phyloP scores from a whole-genome alignment of 2,888 invertebrate species.

The Chrysopilus asiliformis region DNA sequence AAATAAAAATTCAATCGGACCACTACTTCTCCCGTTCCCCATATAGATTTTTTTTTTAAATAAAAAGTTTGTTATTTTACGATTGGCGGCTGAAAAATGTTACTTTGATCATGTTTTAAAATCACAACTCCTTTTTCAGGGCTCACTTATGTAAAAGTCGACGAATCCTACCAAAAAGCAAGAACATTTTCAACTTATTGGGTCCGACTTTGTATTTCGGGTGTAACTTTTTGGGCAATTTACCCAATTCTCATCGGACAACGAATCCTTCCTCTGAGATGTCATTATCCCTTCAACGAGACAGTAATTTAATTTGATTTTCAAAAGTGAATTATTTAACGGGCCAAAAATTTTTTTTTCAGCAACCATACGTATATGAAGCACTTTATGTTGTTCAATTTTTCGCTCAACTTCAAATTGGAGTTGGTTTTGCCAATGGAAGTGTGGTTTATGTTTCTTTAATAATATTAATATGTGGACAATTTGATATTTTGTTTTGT shows the following conservation, averaged over 20 bases:
- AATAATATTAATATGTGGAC: conserved; percentile 24
- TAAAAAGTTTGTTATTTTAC: no score
- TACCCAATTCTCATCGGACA: conserved; percentile 9
- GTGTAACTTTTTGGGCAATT: conserved; percentile 10
- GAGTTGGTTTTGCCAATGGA: conserved; percentile 17
- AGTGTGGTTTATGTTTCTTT: conserved; percentile 28
- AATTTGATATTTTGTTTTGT: conserved; percentile 26
- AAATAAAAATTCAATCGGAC: no score
- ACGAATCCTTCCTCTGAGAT: conserved; percentile 11
- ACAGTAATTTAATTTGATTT: conserved; percentile 19
- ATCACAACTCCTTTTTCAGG: conserved; percentile 7
- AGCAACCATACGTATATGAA: conserved; percentile 15
- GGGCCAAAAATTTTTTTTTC: not conserved
- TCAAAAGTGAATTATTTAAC: no score
- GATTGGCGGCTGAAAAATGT: no score
- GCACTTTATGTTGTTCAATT: conserved; percentile 20
- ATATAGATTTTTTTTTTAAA: no score
- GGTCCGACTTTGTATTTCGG: conserved; percentile 8
- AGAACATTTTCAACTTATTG: conserved; percentile 8
- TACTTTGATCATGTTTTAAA: no score
- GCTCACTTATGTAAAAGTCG: conserved; percentile 10
- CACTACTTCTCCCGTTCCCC: no score
- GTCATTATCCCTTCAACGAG: conserved; percentile 16
- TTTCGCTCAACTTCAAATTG: conserved; percentile 28
- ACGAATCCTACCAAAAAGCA: conserved; percentile 8